phyloP scores from a whole-genome alignment of 1,140 invertebrate genomes.

The Brachionus sp. region DNA sequence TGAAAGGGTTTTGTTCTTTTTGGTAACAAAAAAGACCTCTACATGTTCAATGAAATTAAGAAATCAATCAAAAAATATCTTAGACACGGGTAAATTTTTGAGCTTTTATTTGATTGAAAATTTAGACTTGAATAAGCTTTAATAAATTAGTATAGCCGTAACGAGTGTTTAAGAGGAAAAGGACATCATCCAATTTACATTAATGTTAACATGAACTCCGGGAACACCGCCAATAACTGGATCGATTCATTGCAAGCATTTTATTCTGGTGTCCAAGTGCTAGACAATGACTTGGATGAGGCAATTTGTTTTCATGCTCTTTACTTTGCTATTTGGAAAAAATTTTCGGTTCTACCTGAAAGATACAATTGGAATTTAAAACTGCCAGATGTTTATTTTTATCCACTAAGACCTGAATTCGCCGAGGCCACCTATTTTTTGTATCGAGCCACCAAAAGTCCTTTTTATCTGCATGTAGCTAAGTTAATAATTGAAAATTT shows the following conservation, averaged over 20 bases:
- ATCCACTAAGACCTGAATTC: conserved; percentile 68
- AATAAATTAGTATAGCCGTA: conserved; percentile 55
- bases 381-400: conserved; percentile 67
- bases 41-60: conserved; percentile 6
- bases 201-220: conserved; percentile 70
- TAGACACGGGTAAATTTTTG: background rate
- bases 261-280: conserved; percentile 66
- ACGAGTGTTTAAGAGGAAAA: conserved; percentile 64
- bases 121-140: background rate
- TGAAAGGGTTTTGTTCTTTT: conserved; percentile 9
- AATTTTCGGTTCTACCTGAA: conserved; percentile 68
- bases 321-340: conserved; percentile 68
- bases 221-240: conserved; percentile 66
- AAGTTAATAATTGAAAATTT: conserved; percentile 66
- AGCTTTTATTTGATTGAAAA: conserved; percentile 46
- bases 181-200: conserved; percentile 69
- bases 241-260: conserved; percentile 69
- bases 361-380: conserved; percentile 69
- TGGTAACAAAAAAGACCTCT: background rate
- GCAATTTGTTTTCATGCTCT: conserved; percentile 70
- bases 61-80: conserved; percentile 17
- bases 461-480: conserved; percentile 71
- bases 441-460: conserved; percentile 70
- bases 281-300: conserved; percentile 70
- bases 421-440: conserved; percentile 70